Conservation (phyloP, 2,797 vertebrate genomes). For the Propithecus perrieri region DNA sequence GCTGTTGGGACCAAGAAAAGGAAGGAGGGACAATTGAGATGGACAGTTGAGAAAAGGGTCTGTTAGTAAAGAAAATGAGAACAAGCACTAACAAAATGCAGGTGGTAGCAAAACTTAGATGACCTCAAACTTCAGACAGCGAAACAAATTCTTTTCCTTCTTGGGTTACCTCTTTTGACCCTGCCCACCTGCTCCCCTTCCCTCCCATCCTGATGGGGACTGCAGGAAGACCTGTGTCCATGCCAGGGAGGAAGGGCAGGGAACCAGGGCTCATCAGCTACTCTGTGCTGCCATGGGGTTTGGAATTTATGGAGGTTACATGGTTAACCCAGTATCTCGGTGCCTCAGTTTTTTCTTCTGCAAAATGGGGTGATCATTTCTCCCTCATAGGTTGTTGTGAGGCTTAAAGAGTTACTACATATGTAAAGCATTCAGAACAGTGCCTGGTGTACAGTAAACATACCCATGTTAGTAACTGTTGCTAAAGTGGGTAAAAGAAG, state of each 20-base stretch:
- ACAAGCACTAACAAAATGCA: neutral
- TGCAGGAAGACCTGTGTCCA: neutral
- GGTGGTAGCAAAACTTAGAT: neutral
- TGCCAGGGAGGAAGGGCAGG: neutral
- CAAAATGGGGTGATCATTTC: neutral
- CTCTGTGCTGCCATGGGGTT: neutral
- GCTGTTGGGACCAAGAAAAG: neutral
- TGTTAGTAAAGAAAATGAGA: neutral
- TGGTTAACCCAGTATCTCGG: neutral
- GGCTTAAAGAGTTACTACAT: neutral
- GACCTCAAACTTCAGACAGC: neutral
- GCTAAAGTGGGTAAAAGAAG: neutral
- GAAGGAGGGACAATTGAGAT: neutral
- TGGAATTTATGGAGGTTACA: neutral
- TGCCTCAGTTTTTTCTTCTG: neutral
- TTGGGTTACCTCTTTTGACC: neutral
- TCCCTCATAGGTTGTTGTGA: neutral
- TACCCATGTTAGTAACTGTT: neutral
- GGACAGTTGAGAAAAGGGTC: neutral
- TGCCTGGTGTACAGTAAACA: neutral
- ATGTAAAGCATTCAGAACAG: neutral
- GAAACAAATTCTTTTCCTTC: neutral
- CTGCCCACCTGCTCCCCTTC: neutral
- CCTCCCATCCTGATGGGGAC: neutral
- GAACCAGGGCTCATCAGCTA: neutral